phyloP scores from a whole-genome alignment of 1,140 invertebrate genomes.

The Drosophila chauvacae region DNA sequence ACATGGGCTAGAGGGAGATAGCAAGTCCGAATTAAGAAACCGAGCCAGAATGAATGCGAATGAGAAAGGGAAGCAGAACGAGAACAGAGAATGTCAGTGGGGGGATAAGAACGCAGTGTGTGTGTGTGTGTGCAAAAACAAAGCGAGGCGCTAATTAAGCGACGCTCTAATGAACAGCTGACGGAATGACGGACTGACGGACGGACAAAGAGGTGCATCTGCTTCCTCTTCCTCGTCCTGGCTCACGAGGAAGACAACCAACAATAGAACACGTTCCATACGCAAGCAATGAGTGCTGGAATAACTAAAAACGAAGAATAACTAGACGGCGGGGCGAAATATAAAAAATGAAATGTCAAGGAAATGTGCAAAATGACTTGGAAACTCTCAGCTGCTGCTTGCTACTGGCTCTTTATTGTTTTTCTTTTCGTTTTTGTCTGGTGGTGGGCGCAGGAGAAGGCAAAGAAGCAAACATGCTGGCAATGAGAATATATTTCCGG shows the following conservation, averaged over 20 bases:
- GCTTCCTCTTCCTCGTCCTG: constrained; percentile 43
- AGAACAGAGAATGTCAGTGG: neutral
- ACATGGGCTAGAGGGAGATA: neutral
- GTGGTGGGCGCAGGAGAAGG: neutral
- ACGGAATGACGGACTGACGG: constrained; percentile 40
- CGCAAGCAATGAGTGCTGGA: constrained; percentile 39
- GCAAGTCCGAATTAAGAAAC: constrained; percentile 4
- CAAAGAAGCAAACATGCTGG: constrained; percentile 12
- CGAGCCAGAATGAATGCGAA: constrained; percentile 11
- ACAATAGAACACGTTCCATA: constrained; percentile 45
- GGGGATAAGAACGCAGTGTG: constrained; percentile 10
- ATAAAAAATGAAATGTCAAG: constrained; percentile 77
- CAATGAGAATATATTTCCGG: constrained; percentile 39
- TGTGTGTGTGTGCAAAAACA: constrained; percentile 47
- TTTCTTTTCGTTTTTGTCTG: constrained; percentile 18
- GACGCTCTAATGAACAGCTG: constrained; percentile 74
- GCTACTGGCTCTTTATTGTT: constrained; percentile 13
- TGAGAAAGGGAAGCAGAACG: constrained; percentile 24
- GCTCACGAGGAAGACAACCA: constrained; percentile 28
- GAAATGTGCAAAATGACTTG: constrained; percentile 81
- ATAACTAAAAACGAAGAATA: constrained; percentile 31
- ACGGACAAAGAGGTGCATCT: constrained; percentile 43
- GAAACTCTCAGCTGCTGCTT: constrained; percentile 46
- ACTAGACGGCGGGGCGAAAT: constrained; percentile 31
- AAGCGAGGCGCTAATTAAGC: constrained; percentile 76